These are phyloP conservation scores for Zygogramma bicolorata DNA, from an alignment of 2,888 invertebrate species.

Conservation along the genomic window DNA sequence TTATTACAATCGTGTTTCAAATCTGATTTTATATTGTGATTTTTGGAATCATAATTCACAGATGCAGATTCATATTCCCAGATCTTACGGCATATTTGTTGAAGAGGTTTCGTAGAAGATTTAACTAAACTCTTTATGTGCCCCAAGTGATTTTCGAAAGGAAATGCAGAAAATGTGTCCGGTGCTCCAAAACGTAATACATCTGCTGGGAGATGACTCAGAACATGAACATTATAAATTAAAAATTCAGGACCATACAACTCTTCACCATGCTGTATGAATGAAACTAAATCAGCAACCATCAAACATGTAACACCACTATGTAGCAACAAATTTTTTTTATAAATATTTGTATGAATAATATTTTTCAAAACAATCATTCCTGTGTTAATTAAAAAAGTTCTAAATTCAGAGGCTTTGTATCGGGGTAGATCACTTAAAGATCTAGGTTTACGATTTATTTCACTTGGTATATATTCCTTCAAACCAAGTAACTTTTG, in stretches of 20 bases:
- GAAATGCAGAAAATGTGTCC: background rate
- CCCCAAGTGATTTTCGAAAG: background rate
- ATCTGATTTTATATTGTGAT: background rate
- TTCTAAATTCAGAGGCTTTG: background rate
- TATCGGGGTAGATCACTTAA: background rate
- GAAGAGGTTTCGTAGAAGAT: background rate
- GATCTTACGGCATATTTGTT: background rate
- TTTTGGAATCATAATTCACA: background rate
- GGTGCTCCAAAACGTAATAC: background rate
- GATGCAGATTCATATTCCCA: background rate
- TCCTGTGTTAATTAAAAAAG: background rate
- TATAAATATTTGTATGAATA: background rate
- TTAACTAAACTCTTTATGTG: background rate
- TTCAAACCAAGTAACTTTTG: background rate
- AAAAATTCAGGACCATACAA: background rate
- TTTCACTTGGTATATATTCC: background rate
- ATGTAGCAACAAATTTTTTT: background rate
- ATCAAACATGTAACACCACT: background rate
- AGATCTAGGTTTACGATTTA: background rate
- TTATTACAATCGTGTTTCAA: background rate
- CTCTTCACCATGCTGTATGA: background rate
- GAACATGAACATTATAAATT: background rate
- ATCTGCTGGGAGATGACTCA: background rate
- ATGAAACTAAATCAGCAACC: background rate
- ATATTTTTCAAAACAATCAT: background rate